Percentiles rank a stretch among this genome's conserved stretches.
phyloP scores from a whole-genome alignment of 2,797 vertebrate genomes.

The Potorous gilbertii region DNA sequence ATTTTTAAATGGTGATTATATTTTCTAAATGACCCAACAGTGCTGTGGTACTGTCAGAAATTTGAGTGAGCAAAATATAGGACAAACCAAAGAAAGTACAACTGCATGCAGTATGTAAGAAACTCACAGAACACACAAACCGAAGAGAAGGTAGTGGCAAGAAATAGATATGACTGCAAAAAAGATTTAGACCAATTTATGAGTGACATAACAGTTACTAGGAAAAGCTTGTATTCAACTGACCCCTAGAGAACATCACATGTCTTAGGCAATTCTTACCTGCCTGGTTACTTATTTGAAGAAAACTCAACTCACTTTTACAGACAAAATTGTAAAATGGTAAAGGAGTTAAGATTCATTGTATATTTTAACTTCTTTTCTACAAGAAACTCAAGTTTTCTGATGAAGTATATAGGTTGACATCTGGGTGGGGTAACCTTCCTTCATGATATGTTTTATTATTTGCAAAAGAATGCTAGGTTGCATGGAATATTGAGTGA shows the following conservation, averaged over 20 bases:
- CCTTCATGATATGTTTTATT: background rate
- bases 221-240: background rate
- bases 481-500: background rate
- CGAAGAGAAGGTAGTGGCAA: background rate
- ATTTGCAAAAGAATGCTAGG: background rate
- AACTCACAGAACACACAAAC: background rate
- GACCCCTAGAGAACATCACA: background rate
- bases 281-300: background rate
- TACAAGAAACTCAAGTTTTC: background rate
- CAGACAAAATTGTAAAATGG: background rate
- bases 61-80: background rate
- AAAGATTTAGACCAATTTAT: background rate
- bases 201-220: background rate
- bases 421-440: background rate
- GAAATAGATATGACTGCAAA: background rate
- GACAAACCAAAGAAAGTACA: background rate
- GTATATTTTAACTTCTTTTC: slow-evolving; percentile 22
- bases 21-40: background rate
- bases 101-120: background rate
- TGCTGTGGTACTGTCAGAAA: background rate
- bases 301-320: background rate
- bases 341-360: background rate
- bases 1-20: background rate
- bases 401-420: slow-evolving; percentile 31
- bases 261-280: background rate